Base-by-base conservation (phyloP, 2,797 vertebrate genomes). In the Chelon labrosus region DNA sequence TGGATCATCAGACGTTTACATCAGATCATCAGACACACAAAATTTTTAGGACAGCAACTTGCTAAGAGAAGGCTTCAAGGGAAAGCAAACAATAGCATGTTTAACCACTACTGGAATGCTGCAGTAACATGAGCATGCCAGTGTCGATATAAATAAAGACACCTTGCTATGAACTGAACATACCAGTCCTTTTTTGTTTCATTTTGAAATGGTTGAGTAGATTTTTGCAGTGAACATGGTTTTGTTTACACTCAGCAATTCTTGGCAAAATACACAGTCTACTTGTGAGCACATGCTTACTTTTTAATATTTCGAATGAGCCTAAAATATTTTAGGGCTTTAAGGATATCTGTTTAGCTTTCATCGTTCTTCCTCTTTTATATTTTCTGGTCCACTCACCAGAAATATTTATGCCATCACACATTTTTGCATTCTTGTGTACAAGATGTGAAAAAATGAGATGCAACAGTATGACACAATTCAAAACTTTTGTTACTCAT, bases 231-330 rank as follows among this genome's bases (percentile, higher is more conserved):
- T 51, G 27, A 75, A 73, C 19, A 68, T 19, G 16, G 41, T 51
- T 65, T 73, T 72, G 51, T 75, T 87, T 75, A 77, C 51, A 70
- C n/a, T 77, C 35, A 75, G 66, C 53, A 53, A 7, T 19, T 46
- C 14, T 55, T 10, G 55, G 14, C 10, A 13, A 20, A 20, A 42
- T 17, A 11, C 47, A 49, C 47, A 3, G 1, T 17, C 42, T 16
- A 42, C 41, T 10, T 49, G 10, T 49, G 19, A 3, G 20, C 31
- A 31, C 31, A 31, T 5, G 31, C 31, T 31, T 31, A 31, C 31
- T 7, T 31, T 3, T 31, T 3, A 31, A 31, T 31, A 31, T 7
- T 11, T 41, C 2, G 10, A 44, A 44, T 7, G 14, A 16, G 42
- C 42, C 10, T 16, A 5, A 16, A 44, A 16, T 16, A 1, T 44